A percentile compares a stretch with the other conserved stretches of the same genome.
phyloP scores from a whole-genome alignment of 53 echinoderm and acorn worm species.

The Antedon mediterranea region DNA sequence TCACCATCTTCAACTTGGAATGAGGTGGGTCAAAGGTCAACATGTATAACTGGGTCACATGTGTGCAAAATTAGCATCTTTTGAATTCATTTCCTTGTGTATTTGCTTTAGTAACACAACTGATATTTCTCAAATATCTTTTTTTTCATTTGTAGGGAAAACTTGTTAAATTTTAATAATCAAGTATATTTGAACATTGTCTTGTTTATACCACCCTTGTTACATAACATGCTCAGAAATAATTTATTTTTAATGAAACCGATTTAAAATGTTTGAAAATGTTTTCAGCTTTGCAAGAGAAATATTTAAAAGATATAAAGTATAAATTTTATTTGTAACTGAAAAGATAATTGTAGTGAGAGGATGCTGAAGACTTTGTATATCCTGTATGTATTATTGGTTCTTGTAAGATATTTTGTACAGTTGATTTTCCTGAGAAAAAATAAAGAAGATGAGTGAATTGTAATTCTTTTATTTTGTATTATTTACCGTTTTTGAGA shows the following conservation, averaged over 20 bases:
- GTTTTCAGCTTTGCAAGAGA: neutral
- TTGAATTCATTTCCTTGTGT: neutral
- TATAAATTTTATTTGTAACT: neutral
- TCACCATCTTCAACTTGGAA: neutral
- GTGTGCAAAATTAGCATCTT: neutral
- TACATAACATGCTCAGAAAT: neutral
- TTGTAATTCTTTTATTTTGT: neutral
- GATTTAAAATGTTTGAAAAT: neutral
- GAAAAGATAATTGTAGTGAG: neutral
- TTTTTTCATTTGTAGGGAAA: no score
- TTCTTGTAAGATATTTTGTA: neutral
- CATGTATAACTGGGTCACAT: neutral
- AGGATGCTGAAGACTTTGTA: neutral
- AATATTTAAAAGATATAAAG: neutral
- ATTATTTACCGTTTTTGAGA: no score
- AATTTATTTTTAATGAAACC: neutral
- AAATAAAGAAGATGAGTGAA: neutral
- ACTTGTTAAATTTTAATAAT: no score
- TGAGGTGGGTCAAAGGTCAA: neutral
- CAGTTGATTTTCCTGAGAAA: neutral
- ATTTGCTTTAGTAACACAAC: no score
- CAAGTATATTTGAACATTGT: no score
- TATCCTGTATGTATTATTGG: neutral
- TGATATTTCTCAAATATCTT: no score
- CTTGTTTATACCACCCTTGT: neutral